Evolutionary conservation across 2,113 vertebrate species (phyloP).

Genomic region (Nettapus auritus): DNA sequence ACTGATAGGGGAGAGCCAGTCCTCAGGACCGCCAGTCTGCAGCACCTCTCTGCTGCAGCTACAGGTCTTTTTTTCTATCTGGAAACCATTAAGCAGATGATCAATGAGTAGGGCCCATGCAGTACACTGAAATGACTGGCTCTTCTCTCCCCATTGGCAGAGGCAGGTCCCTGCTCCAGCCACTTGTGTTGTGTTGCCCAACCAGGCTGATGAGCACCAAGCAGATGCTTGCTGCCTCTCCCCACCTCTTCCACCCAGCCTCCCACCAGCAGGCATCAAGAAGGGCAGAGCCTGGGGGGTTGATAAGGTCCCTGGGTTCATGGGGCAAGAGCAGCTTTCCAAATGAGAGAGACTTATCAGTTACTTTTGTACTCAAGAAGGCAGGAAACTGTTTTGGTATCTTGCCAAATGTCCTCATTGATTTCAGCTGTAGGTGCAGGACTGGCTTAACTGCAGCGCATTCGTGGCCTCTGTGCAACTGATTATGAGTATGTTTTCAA

Average conservation of each 20-base stretch:
- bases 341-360: slow-evolving; percentile 58
- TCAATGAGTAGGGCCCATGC: rapidly evolving
- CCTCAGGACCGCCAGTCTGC: not conserved
- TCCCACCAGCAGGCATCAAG: not conserved
- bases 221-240: not conserved
- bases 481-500: slow-evolving; percentile 14
- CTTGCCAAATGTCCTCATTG: slow-evolving; percentile 51
- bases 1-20: not conserved
- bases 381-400: slow-evolving; percentile 63
- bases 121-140: not conserved
- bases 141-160: not conserved
- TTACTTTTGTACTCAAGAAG: slow-evolving; percentile 70
- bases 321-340: slow-evolving; percentile 46
- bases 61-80: not conserved
- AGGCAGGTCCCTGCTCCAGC: not conserved
- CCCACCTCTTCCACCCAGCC: not conserved
- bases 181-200: not conserved
- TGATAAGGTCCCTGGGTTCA: not conserved
- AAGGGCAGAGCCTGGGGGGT: not conserved
- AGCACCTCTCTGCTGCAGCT: not conserved
- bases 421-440: slow-evolving; percentile 62
- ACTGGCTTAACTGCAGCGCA: slow-evolving; percentile 8
- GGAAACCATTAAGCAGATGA: not conserved
- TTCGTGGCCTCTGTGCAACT: not conserved
- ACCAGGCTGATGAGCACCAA: not conserved